phyloP scores from a whole-genome alignment of 2,888 invertebrate genomes.

The Dusona sp. region DNA sequence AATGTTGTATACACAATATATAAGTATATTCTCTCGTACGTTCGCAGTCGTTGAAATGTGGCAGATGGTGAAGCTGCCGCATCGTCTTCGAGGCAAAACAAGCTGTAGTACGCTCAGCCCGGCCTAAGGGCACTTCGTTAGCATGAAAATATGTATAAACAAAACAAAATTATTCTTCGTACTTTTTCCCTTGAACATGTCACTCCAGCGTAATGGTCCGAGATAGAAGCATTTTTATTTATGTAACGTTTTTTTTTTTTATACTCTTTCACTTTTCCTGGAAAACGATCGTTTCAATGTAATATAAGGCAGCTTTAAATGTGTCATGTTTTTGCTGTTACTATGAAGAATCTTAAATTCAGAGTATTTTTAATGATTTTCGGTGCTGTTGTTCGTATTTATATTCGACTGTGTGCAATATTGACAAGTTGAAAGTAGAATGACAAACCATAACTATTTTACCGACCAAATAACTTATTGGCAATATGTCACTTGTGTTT shows the following conservation, averaged over 20 bases:
- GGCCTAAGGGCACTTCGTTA: constrained; percentile 73
- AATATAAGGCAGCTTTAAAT: not conserved
- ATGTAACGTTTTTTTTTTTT: not conserved
- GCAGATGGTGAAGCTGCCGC: constrained; percentile 37
- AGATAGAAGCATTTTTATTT: constrained; percentile 45
- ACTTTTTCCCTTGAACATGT: constrained; percentile 32
- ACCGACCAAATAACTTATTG: not conserved
- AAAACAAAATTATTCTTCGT: constrained; percentile 10
- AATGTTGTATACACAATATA: constrained; percentile 27
- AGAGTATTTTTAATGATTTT: not conserved
- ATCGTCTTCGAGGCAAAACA: constrained; percentile 73
- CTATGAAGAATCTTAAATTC: not conserved
- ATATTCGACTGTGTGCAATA: not conserved
- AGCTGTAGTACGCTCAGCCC: constrained; percentile 44
- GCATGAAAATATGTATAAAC: constrained; percentile 64
- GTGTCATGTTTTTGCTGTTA: not conserved
- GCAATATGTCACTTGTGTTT: not conserved
- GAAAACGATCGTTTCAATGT: not conserved
- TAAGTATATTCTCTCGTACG: not conserved
- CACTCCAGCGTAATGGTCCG: constrained; percentile 29
- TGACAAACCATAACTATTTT: not conserved
- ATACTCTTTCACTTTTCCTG: not conserved
- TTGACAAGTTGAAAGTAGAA: not conserved
- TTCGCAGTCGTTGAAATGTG: constrained; percentile 31
- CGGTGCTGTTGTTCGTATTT: not conserved